A percentile compares a stretch with the other conserved stretches of the same genome.
phyloP scores from a whole-genome alignment of 2,113 vertebrate species.

The Zosterops japonicus region DNA sequence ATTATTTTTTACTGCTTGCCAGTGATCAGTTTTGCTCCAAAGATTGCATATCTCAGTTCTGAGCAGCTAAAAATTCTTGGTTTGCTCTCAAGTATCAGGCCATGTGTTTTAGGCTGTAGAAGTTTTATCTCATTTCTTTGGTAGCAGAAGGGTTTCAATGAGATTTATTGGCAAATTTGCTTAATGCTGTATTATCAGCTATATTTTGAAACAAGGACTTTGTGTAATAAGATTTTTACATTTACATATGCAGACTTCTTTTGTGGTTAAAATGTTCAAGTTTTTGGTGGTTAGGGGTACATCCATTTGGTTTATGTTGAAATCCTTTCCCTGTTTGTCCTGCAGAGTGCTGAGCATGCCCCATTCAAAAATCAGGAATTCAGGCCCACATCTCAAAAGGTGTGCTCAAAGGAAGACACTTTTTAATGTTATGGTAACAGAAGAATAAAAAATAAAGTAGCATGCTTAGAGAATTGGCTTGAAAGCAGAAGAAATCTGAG shows the following conservation, averaged over 20 bases:
- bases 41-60: not conserved
- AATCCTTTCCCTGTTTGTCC: not conserved
- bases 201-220: not conserved
- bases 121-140: not conserved
- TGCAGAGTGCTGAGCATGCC: not conserved
- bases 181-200: not conserved
- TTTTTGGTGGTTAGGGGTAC: not conserved
- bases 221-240: not conserved
- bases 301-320: not conserved
- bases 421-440: not conserved
- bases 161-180: not conserved
- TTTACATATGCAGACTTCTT: not conserved
- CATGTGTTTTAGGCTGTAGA: not conserved
- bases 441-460: not conserved
- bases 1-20: not conserved
- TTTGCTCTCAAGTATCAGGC: not conserved
- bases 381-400: not conserved
- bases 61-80: not conserved
- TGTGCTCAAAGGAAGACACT: not conserved
- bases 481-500: not conserved
- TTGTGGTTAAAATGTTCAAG: not conserved
- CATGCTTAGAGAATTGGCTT: not conserved
- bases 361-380: not conserved
- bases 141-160: not conserved
- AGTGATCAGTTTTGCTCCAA: not conserved